These are phyloP conservation scores for Channa striata DNA, from an alignment of 2,797 vertebrate genomes.

Conservation along the genomic window DNA sequence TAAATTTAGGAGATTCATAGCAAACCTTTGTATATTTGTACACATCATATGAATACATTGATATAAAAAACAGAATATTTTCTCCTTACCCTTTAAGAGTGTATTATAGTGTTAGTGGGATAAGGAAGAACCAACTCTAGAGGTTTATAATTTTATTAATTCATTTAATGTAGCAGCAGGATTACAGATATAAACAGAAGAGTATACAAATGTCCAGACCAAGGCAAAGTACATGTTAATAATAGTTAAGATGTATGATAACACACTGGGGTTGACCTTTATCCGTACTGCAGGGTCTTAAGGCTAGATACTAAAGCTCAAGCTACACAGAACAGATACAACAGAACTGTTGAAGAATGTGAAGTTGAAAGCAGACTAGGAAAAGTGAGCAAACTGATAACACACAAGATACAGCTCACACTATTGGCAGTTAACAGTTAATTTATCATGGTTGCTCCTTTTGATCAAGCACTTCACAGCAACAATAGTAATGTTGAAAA, in stretches of 20 bases:
- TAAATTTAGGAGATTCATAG: not conserved
- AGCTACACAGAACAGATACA: constrained; percentile 80
- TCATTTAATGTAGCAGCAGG: constrained; percentile 86
- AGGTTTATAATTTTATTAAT: constrained; percentile 76
- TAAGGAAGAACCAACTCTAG: not conserved
- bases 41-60: constrained; percentile 1
- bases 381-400: constrained; percentile 77
- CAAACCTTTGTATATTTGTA: no score
- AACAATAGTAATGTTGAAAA: constrained; percentile 80
- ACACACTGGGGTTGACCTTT: constrained; percentile 81
- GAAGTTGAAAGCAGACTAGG: constrained; percentile 77
- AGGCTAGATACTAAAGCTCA: constrained; percentile 83
- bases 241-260: constrained; percentile 84
- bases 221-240: constrained; percentile 87
- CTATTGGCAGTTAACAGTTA: constrained; percentile 80
- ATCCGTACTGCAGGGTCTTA: constrained; percentile 76
- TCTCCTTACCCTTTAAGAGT: not conserved
- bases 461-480: constrained; percentile 82
- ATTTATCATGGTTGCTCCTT: constrained; percentile 74
- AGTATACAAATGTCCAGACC: constrained; percentile 88
- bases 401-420: constrained; percentile 78
- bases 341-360: constrained; percentile 77
- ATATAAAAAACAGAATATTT: not conserved
- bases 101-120: not conserved
- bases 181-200: constrained; percentile 88